phyloP scores from a whole-genome alignment of 53 echinoderm and acorn worm genomes.

The Hippasteria phrygiana region DNA sequence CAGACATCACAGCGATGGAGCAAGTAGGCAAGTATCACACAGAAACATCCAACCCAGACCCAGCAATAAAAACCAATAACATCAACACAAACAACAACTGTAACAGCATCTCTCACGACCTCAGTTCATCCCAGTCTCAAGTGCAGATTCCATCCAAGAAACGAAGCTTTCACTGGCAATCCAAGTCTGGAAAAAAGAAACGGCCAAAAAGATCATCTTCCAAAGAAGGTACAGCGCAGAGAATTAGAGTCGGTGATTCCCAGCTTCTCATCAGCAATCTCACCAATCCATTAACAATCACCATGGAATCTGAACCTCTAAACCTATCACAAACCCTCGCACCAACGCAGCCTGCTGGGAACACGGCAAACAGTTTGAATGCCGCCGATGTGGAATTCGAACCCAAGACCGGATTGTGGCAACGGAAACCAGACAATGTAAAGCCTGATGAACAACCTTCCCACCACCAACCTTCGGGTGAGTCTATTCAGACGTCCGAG shows the following conservation, averaged over 20 bases:
- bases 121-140: not conserved
- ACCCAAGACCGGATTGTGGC: slow-evolving; percentile 30
- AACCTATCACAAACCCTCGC: not conserved
- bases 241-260: not conserved
- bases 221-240: not conserved
- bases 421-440: not conserved
- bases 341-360: not conserved
- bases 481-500: not conserved
- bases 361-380: not conserved
- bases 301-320: not conserved
- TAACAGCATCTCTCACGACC: not conserved
- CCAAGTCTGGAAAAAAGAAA: not conserved
- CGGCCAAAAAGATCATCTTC: not conserved
- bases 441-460: not conserved
- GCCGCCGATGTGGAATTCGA: not conserved
- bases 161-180: not conserved
- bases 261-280: not conserved
- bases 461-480: not conserved
- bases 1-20: too few species aligned
- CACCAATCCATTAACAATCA: too few species aligned
- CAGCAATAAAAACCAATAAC: slow-evolving; percentile 36
- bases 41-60: too few species aligned
- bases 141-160: not conserved
- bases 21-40: not conserved
- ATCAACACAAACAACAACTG: slow-evolving; percentile 33